These are phyloP conservation scores for Horisme vitalbata DNA, from an alignment of 2,888 invertebrate genomes.

Conservation along the genomic window DNA sequence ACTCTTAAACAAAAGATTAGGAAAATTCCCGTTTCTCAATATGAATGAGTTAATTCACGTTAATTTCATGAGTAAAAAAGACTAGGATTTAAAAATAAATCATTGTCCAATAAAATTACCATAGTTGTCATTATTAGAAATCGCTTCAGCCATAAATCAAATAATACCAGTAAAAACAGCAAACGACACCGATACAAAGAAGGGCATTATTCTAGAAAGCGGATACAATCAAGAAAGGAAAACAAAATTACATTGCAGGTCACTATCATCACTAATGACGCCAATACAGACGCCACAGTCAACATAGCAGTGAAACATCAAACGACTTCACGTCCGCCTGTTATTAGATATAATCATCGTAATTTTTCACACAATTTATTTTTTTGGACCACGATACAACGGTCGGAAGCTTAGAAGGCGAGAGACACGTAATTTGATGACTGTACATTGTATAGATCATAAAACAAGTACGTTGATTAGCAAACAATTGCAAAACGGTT, in stretches of 20 bases:
- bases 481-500: too few relatives aligned
- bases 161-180: too few relatives aligned
- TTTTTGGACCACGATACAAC: conserved; percentile 62
- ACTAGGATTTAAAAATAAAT: too few relatives aligned
- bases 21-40: too few relatives aligned
- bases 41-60: too few relatives aligned
- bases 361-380: conserved; percentile 82
- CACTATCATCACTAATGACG: conserved; percentile 79
- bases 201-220: conserved; percentile 7
- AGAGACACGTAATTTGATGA: conserved; percentile 4
- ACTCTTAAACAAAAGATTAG: too few relatives aligned
- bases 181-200: neutral
- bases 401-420: conserved; percentile 9
- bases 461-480: too few relatives aligned
- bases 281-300: conserved; percentile 55
- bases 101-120: too few relatives aligned
- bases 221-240: conserved; percentile 44
- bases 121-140: too few relatives aligned
- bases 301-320: conserved; percentile 43
- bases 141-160: too few relatives aligned
- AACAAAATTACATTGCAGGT: conserved; percentile 72
- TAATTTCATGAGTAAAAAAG: too few relatives aligned
- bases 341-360: conserved; percentile 81
- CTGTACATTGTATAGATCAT: neutral
- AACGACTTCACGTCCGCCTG: conserved; percentile 62